phyloP scores from a whole-genome alignment of 2,797 vertebrate genomes.

The Sus cebifrons region DNA sequence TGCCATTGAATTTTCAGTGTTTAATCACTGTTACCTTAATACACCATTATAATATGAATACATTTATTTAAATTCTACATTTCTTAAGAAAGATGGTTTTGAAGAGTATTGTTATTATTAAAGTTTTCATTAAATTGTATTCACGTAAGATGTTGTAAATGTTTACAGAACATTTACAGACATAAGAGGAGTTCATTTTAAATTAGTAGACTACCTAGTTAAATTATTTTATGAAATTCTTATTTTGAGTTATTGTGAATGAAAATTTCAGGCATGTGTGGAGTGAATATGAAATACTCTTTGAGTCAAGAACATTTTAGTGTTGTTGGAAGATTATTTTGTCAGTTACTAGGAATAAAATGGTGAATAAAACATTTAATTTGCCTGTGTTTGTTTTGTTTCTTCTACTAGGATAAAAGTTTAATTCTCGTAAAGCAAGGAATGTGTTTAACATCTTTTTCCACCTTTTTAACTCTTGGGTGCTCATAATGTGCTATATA shows the following conservation, averaged over 20 bases:
- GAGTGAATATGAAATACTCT: neutral
- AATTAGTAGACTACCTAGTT: neutral
- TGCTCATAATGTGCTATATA: neutral
- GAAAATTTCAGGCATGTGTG: neutral
- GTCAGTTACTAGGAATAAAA: neutral
- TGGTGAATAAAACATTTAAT: neutral
- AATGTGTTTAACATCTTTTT: neutral
- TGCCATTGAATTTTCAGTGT: slow-evolving; percentile 54
- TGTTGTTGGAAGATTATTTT: neutral
- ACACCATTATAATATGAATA: slow-evolving; percentile 14
- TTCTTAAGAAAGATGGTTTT: neutral
- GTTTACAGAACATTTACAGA: neutral
- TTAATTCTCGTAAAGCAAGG: neutral
- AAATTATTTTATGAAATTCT: slow-evolving; percentile 22
- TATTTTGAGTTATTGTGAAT: slow-evolving; percentile 3
- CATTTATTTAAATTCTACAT: slow-evolving; percentile 13
- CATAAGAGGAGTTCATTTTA: neutral
- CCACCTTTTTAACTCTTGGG: neutral
- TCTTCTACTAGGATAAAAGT: neutral
- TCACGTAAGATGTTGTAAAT: neutral
- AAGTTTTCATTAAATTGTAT: neutral
- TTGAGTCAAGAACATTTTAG: neutral
- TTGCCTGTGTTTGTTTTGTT: neutral
- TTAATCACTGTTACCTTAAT: neutral
- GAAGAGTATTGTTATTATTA: neutral